Base-by-base conservation (phyloP, 2,888 invertebrate genomes). In the Rhimphoctona megacephalus region DNA sequence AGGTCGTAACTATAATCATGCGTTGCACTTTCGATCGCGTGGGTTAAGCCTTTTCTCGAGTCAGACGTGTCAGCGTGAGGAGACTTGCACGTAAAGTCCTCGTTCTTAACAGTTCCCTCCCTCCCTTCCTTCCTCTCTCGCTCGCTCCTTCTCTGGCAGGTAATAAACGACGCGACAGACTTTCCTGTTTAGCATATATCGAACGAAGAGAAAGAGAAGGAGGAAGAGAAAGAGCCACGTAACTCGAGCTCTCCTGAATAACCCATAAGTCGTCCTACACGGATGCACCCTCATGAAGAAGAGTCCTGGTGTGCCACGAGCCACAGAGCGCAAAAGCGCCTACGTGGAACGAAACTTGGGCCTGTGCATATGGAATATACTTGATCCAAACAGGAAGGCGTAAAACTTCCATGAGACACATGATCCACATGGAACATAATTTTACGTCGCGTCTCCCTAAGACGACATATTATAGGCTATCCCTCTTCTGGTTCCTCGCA, bases 101-200 rank as follows among this genome's bases (percentile, higher is more conserved):
- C 70, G 77, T 69, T 78, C 73, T 52, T 25, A 52, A 49, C 54
- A 30, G 22, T 22, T 46, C 64, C 36, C 17, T 49, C 8, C 19
- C 52, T 52, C 73, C n/a, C n/a, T n/a, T n/a, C n/a, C n/a, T n/a
- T n/a, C n/a, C n/a, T 22, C 33, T 54, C 9, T 73, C 36, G 6
- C 36, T 57, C 17, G 5, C n/a, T 49, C 9, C 30, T 30, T 4
- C 49, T 25, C 54, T 66, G 43, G 66, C 67, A 85, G 82, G 90
- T 90, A 90, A 89, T 89, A 92, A 91, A 91, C 91, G 90, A 89
- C 86, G 86, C 82, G 81, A 87, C 86, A 89, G 86, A 90, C 87
- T 88, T 83, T 64, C 64, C 92, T 92, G 90, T 89, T 93, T 93
- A 91, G 92, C 92, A 93, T 92, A 91, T 91, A 91, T 91, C 90